These are phyloP conservation scores for Pipistrellus nathusii DNA, from an alignment of 2,797 vertebrate species.

Conservation along the genomic window DNA sequence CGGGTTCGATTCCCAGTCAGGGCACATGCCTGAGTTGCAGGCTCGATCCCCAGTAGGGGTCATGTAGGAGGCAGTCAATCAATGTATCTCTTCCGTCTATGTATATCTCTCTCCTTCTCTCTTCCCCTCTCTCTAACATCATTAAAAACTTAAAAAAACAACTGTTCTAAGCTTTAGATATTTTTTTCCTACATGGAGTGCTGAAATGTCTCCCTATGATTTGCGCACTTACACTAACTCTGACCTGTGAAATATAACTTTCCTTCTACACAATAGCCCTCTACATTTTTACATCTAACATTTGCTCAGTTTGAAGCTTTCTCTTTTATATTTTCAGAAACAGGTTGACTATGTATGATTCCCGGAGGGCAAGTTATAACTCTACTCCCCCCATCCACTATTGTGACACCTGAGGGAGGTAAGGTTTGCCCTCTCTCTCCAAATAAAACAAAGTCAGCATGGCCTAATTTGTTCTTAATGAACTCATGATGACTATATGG, in stretches of 20 bases:
- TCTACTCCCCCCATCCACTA: background rate
- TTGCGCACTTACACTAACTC: background rate
- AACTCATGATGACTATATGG: background rate
- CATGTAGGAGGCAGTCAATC: too few relatives aligned
- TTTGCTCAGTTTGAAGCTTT: background rate
- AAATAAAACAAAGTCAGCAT: background rate
- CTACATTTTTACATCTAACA: background rate
- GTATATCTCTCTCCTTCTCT: too few relatives aligned
- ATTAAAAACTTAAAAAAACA: too few relatives aligned
- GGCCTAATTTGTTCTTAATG: background rate
- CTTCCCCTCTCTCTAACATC: too few relatives aligned
- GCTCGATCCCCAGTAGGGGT: too few relatives aligned
- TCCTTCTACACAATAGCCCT: background rate
- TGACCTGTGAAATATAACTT: background rate
- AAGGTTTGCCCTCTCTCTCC: background rate
- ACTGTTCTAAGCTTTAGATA: background rate
- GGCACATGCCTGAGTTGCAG: too few relatives aligned
- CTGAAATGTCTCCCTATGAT: background rate
- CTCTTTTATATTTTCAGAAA: constrained; percentile 25
- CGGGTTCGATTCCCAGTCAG: too few relatives aligned
- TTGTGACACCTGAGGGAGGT: background rate
- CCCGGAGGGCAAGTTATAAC: background rate
- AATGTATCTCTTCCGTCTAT: too few relatives aligned
- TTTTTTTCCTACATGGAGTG: background rate
- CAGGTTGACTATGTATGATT: background rate